Evolutionary conservation across 2,113 vertebrate species (phyloP).

Genomic region (Guaruba guarouba): DNA sequence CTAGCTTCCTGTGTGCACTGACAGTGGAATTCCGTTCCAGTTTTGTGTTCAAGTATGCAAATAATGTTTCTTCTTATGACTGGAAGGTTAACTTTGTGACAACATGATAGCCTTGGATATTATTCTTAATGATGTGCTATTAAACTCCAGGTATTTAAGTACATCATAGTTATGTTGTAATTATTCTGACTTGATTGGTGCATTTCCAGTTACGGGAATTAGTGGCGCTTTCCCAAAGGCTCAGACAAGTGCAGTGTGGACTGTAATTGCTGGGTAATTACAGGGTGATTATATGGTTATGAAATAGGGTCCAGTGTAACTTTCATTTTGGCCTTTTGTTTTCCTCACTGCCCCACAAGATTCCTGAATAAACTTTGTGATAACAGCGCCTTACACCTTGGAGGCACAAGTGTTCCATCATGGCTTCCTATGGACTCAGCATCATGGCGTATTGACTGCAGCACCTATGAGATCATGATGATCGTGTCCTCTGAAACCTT

Average conservation of each 20-base stretch:
- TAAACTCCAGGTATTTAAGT: constrained; percentile 55
- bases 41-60: constrained; percentile 27
- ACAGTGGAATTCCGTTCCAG: background rate
- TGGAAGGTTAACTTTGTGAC: constrained; percentile 41
- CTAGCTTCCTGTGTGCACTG: background rate
- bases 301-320: background rate
- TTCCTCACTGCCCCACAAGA: background rate
- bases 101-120: constrained; percentile 27
- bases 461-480: background rate
- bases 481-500: background rate
- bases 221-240: background rate
- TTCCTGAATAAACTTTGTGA: background rate
- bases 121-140: constrained; percentile 56
- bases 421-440: background rate
- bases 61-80: constrained; percentile 7
- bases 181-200: constrained; percentile 35
- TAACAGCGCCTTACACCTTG: background rate
- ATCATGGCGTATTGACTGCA: background rate
- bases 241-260: background rate
- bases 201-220: constrained; percentile 43
- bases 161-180: constrained; percentile 41
- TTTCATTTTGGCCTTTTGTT: background rate
- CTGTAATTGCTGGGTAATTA: constrained; percentile 30
- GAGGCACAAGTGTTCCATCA: background rate
- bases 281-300: background rate